A percentile compares a stretch with the other conserved stretches of the same genome.
Evolutionary conservation across 2,888 invertebrate genomes (phyloP).

Genomic region (Spicauda simplicius): DNA sequence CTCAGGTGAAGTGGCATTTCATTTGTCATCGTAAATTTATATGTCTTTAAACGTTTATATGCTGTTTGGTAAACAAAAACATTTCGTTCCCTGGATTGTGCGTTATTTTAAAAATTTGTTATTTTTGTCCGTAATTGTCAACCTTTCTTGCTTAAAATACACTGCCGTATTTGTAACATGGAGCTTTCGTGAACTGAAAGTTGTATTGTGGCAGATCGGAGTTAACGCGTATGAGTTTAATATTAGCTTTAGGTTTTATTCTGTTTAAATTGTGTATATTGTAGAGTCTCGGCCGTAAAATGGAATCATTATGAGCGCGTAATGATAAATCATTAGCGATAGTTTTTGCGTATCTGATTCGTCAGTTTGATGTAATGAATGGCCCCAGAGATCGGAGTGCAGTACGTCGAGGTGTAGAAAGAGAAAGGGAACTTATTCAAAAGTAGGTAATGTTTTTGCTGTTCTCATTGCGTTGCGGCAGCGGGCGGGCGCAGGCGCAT

Average conservation of each 20-base stretch:
- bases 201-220: background rate
- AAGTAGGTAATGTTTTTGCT: constrained; percentile 85
- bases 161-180: background rate
- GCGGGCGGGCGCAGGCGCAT: constrained; percentile 41
- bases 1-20: constrained; percentile 72
- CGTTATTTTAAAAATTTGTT: constrained; percentile 60
- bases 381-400: constrained; percentile 59
- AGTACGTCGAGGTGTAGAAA: constrained; percentile 77
- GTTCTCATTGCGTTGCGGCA: constrained; percentile 69
- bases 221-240: background rate
- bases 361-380: constrained; percentile 60
- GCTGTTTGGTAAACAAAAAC: constrained; percentile 68
- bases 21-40: constrained; percentile 71
- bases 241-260: background rate
- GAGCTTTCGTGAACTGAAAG: constrained; percentile 6
- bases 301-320: constrained; percentile 2
- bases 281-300: background rate
- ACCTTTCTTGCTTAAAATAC: constrained; percentile 2
- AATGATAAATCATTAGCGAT: constrained; percentile 3
- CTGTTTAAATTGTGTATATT: too few species aligned
- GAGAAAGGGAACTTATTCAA: constrained; percentile 84
- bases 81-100: constrained; percentile 50
- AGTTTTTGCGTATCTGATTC: constrained; percentile 19
- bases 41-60: constrained; percentile 70
- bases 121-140: constrained; percentile 25